Evolutionary conservation across 2,113 vertebrate species (phyloP).

Genomic region (Smithornis capensis): DNA sequence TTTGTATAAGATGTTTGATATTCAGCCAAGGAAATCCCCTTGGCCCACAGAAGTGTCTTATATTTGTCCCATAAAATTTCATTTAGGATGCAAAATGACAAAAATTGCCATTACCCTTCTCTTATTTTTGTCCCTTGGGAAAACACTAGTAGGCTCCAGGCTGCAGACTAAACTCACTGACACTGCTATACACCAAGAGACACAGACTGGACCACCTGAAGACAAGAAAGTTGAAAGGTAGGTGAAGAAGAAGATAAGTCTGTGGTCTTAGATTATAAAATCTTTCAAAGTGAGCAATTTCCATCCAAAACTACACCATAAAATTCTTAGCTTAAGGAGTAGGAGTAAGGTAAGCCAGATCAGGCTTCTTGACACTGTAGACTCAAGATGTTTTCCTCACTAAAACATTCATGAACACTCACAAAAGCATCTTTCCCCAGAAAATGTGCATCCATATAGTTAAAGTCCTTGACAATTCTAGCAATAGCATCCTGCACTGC

Average conservation of each 20-base stretch:
- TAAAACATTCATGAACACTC: background rate
- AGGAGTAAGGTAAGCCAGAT: background rate
- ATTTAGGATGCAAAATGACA: slow-evolving; percentile 34
- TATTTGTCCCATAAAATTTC: slow-evolving; percentile 45
- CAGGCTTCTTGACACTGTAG: background rate
- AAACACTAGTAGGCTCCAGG: background rate
- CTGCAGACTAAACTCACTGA: background rate
- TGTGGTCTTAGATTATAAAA: background rate
- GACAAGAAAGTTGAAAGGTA: background rate
- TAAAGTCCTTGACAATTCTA: background rate
- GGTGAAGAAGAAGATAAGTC: background rate
- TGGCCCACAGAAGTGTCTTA: background rate
- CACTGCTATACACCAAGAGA: background rate
- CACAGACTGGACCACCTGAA: background rate
- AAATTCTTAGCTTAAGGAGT: background rate
- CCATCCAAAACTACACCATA: background rate
- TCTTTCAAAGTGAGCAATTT: background rate
- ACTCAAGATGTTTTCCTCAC: background rate
- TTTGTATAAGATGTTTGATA: slow-evolving; percentile 51
- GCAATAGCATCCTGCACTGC: background rate
- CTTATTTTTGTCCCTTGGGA: background rate
- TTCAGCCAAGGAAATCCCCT: slow-evolving; percentile 31
- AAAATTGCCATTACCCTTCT: background rate
- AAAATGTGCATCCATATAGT: background rate
- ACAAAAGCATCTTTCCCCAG: background rate